Conservation (phyloP, 2,888 invertebrate species). For the Drosophila anomalata region DNA sequence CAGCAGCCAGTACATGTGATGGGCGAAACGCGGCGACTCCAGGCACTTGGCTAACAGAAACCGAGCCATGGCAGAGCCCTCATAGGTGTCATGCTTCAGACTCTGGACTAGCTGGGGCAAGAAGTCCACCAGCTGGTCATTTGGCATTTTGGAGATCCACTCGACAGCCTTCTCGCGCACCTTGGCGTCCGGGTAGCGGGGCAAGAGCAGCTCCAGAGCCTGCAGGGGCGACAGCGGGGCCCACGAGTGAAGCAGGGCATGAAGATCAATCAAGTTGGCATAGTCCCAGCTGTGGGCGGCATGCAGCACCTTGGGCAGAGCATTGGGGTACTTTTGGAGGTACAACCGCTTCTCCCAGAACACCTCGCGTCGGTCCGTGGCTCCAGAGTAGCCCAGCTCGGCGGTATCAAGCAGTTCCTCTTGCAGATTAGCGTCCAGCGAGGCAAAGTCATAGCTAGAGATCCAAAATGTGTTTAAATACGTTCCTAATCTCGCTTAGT, state of each 20-base stretch:
- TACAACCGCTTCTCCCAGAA: constrained; percentile 98
- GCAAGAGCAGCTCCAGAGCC: constrained; percentile 95
- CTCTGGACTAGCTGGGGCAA: constrained; percentile 97
- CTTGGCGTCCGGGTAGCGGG: constrained; percentile 96
- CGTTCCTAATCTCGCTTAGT: not conserved
- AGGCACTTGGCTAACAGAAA: constrained; percentile 93
- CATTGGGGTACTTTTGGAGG: constrained; percentile 92
- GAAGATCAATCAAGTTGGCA: constrained; percentile 92
- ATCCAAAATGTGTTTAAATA: not conserved
- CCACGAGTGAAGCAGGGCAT: constrained; percentile 95
- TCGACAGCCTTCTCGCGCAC: constrained; percentile 93
- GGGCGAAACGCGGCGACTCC: constrained; percentile 95
- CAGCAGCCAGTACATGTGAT: constrained; percentile 96
- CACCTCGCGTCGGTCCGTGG: constrained; percentile 86
- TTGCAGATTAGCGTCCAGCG: constrained; percentile 89
- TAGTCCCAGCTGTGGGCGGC: constrained; percentile 97
- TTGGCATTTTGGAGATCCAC: constrained; percentile 91
- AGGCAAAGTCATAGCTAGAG: constrained; percentile 87
- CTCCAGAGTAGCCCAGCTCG: constrained; percentile 83
- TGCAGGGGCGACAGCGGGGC: constrained; percentile 92
- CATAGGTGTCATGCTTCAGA: constrained; percentile 94
- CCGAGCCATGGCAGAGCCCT: constrained; percentile 93
- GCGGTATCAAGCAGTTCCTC: constrained; percentile 84
- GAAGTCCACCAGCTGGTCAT: constrained; percentile 95
- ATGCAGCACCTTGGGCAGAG: constrained; percentile 92